These are phyloP conservation scores for Bergia sp. DNA, from an alignment of 92 coral and sea anemone species.

Conservation along the genomic window DNA sequence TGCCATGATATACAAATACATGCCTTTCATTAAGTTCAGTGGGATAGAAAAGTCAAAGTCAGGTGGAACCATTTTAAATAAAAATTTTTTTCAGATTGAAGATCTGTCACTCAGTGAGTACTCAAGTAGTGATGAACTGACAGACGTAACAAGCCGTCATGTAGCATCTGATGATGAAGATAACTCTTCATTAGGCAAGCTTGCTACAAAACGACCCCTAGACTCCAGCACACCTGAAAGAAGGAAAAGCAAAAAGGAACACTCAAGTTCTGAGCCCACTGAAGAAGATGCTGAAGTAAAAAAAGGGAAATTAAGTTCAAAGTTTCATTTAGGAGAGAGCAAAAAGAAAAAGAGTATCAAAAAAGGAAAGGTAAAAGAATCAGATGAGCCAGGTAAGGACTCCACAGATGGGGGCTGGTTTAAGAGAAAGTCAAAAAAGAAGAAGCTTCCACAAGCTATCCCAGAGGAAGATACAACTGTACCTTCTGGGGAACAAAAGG, in stretches of 20 bases:
- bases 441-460: constrained; percentile 15
- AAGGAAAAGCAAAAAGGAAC: constrained; percentile 44
- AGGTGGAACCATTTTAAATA: neutral
- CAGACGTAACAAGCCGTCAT: constrained; percentile 79
- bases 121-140: constrained; percentile 80
- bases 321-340: constrained; percentile 32
- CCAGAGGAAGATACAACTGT: constrained; percentile 18
- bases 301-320: neutral
- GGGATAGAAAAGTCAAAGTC: no score
- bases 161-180: constrained; percentile 72
- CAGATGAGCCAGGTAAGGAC: constrained; percentile 25
- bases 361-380: constrained; percentile 42
- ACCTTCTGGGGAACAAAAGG: neutral
- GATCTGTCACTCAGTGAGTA: constrained; percentile 44
- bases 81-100: constrained; percentile 42
- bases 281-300: constrained; percentile 56
- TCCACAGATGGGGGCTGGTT: neutral
- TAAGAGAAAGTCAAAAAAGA: constrained; percentile 46
- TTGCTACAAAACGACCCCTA: constrained; percentile 23
- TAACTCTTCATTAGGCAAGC: constrained; percentile 50
- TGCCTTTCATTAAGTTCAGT: neutral
- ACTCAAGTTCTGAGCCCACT: constrained; percentile 52
- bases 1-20: no score
- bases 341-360: constrained; percentile 48
- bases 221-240: constrained; percentile 10